Evolutionary conservation across 2,113 vertebrate genomes (phyloP).

Genomic region (Cyanoramphus novaezelandiae): DNA sequence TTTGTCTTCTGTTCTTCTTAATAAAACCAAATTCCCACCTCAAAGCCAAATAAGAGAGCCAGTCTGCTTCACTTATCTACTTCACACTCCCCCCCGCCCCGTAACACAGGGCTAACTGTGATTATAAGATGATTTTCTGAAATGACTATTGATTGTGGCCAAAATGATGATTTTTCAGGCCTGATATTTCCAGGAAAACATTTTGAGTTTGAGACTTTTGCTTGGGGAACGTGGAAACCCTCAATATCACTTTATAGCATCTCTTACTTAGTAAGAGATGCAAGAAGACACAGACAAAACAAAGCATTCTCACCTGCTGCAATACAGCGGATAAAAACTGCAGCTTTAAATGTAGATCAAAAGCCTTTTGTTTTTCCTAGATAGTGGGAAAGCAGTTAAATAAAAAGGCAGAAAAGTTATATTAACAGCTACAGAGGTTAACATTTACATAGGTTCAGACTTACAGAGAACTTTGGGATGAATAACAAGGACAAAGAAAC

Average conservation of each 20-base stretch:
- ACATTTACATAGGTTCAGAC: neutral
- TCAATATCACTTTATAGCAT: slow-evolving; percentile 41
- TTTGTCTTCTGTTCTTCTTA: neutral
- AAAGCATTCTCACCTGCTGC: slow-evolving; percentile 80
- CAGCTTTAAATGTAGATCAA: slow-evolving; percentile 80
- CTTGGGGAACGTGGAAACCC: slow-evolving; percentile 1
- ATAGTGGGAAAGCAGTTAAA: slow-evolving; percentile 58
- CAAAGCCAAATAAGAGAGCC: neutral
- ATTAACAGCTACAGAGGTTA: slow-evolving; percentile 34
- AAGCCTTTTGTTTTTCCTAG: slow-evolving; percentile 76
- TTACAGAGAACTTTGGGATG: neutral
- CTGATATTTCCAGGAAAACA: neutral
- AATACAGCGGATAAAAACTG: slow-evolving; percentile 83
- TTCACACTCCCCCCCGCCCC: neutral
- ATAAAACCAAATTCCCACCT: neutral
- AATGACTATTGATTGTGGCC: neutral
- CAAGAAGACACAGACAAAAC: slow-evolving; percentile 17
- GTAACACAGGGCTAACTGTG: neutral
- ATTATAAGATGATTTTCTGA: neutral
- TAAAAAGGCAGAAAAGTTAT: slow-evolving; percentile 61
- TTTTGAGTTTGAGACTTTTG: neutral
- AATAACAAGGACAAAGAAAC: neutral
- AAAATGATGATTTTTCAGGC: neutral
- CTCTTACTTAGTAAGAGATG: slow-evolving; percentile 4
- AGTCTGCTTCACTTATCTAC: neutral